Percentiles rank a stretch among this genome's conserved stretches.
Conservation (phyloP, 2,797 vertebrate species). For the Salmo trutta region DNA sequence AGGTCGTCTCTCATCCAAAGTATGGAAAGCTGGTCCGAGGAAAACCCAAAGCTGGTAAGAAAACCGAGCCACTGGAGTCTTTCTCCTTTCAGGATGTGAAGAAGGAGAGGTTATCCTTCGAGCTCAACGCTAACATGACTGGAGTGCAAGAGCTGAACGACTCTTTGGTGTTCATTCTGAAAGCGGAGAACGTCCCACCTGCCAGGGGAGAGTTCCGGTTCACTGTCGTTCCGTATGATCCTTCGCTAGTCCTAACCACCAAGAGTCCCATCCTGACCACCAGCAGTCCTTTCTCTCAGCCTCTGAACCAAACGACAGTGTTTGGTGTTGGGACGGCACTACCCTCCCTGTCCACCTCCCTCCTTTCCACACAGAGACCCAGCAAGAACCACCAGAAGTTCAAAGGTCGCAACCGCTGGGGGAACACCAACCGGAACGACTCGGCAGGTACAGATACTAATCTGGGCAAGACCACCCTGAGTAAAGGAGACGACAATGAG, state of each 20-base stretch:
- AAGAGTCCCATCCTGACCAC: slow-evolving; percentile 58
- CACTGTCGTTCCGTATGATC: slow-evolving; percentile 75
- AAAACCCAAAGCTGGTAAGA: slow-evolving; percentile 40
- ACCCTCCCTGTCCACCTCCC: slow-evolving; percentile 44
- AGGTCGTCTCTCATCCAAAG: slow-evolving; percentile 76
- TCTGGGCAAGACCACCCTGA: slow-evolving; percentile 58
- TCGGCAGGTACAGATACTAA: slow-evolving; percentile 55
- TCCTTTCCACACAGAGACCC: slow-evolving; percentile 52
- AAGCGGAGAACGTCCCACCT: slow-evolving; percentile 80
- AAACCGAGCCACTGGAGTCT: slow-evolving; percentile 44
- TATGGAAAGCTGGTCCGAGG: slow-evolving; percentile 75
- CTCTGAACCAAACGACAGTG: slow-evolving; percentile 28
- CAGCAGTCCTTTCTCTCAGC: slow-evolving; percentile 35
- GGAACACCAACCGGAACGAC: slow-evolving; percentile 61
- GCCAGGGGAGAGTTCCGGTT: slow-evolving; percentile 80
- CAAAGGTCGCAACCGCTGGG: slow-evolving; percentile 76
- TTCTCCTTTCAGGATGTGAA: slow-evolving; percentile 85
- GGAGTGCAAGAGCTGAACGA: slow-evolving; percentile 77
- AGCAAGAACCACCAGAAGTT: slow-evolving; percentile 69
- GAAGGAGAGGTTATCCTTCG: slow-evolving; percentile 73
- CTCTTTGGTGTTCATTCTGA: slow-evolving; percentile 83
- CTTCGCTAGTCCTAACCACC: slow-evolving; percentile 59
- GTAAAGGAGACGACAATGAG: slow-evolving; percentile 55
- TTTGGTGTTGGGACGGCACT: slow-evolving; percentile 40
- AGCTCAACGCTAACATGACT: slow-evolving; percentile 79